These are phyloP conservation scores for Nebria ingens DNA, from an alignment of 1,140 invertebrate species.

Conservation along the genomic window DNA sequence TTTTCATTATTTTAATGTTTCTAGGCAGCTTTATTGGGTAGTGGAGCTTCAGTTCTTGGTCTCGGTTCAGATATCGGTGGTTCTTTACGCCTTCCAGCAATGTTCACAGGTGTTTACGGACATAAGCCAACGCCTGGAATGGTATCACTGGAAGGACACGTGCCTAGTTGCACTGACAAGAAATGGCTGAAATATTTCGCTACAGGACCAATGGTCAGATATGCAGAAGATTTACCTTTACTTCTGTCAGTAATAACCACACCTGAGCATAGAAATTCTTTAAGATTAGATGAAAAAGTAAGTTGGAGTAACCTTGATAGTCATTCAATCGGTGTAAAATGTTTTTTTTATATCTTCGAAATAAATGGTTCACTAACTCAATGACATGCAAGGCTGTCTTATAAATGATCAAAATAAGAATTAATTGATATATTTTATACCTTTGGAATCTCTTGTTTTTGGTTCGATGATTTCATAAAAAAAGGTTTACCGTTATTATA, in stretches of 20 bases:
- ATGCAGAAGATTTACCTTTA: constrained; percentile 67
- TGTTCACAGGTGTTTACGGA: constrained; percentile 79
- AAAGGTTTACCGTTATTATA: too few relatives aligned
- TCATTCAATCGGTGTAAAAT: too few relatives aligned
- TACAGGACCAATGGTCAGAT: constrained; percentile 73
- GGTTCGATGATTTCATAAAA: too few relatives aligned
- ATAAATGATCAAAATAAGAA: too few relatives aligned
- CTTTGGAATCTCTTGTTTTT: too few relatives aligned
- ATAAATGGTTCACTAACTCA: too few relatives aligned
- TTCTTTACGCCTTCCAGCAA: constrained; percentile 70
- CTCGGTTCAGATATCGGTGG: constrained; percentile 79
- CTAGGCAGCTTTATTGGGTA: constrained; percentile 52
- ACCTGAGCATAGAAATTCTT: constrained; percentile 15
- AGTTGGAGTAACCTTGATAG: too few relatives aligned
- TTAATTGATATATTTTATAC: too few relatives aligned
- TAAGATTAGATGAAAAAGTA: constrained; percentile 23
- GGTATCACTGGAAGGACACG: constrained; percentile 41
- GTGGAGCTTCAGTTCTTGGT: constrained; percentile 67
- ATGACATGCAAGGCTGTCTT: too few relatives aligned
- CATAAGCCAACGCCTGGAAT: constrained; percentile 64
- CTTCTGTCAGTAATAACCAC: constrained; percentile 46
- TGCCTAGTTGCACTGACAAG: constrained; percentile 16
- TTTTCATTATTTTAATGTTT: too few relatives aligned
- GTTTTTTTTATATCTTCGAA: too few relatives aligned
- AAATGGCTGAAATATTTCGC: constrained; percentile 34